These are phyloP conservation scores for Acrobasis suavella DNA, from an alignment of 2,888 invertebrate species.

Conservation along the genomic window DNA sequence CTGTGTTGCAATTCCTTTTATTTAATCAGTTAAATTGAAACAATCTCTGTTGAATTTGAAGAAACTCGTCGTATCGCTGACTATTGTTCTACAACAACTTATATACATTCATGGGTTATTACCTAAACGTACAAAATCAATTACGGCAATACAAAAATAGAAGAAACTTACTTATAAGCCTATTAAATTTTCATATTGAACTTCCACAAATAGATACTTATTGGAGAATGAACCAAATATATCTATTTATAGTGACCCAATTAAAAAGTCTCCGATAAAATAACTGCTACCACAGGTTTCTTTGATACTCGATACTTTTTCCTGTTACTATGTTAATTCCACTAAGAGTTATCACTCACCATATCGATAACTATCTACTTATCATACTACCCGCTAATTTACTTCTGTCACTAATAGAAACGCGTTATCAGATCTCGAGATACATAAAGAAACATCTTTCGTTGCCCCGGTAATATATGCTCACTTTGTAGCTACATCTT, in stretches of 20 bases:
- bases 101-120: too few species aligned
- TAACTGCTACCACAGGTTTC: constrained; percentile 12
- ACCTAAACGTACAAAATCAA: too few species aligned
- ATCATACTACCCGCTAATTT: constrained; percentile 40
- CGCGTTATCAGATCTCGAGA: constrained; percentile 43
- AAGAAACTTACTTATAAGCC: too few species aligned
- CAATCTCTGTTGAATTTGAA: too few species aligned
- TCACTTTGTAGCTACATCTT: constrained; percentile 43
- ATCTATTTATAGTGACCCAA: constrained; percentile 9
- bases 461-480: constrained; percentile 36
- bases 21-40: too few species aligned
- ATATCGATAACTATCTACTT: constrained; percentile 33
- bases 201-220: not conserved
- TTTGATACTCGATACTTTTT: constrained; percentile 22
- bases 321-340: constrained; percentile 29
- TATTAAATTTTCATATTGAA: too few species aligned
- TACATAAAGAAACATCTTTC: constrained; percentile 36
- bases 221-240: not conserved
- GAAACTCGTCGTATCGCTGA: too few species aligned
- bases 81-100: too few species aligned
- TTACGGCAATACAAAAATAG: too few species aligned
- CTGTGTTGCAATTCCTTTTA: too few species aligned
- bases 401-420: constrained; percentile 40
- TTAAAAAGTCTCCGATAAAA: not conserved
- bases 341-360: constrained; percentile 32